Evolutionary conservation across 2,797 vertebrate genomes (phyloP), one percentile per base, ranked within the genome.

Genomic region (Momotus momota): DNA sequence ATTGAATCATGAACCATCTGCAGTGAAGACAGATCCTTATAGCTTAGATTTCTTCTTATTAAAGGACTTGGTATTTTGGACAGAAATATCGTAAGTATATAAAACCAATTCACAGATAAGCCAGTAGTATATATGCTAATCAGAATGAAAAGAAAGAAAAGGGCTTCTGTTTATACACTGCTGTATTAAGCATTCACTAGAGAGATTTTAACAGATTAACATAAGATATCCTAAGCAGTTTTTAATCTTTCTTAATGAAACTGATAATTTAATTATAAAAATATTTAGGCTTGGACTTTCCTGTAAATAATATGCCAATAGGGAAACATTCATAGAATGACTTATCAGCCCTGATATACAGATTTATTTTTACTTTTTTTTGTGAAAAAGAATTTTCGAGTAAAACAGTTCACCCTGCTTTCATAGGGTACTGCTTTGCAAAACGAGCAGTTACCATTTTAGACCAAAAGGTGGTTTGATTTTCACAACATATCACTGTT

Each of bases 161-260:
- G 58, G 62, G 17, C 15, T 64, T 52, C 31, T 62, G 0, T 89
- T 82, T 78, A 35, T 82, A 33, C 46, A 25, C 31, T 73, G 43
- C 27, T 87, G 82, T 77, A 62, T 73, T 85, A 86, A 89, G 27
- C 25, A 10, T 61, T 88, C 31, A 60, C 93, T 85, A 64, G 60
- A 41, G 33, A 89, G 40, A 52, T 89, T 92, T 93, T 92, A 93
- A 49, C 43, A 89, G 89, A 85, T 95, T 92, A 92, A 66, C 19
- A 9, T 92, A 85, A 94, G 22, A 46, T 85, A 23, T 80, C 27
- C 41, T 81, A 79, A 94, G 48, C 12, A 52, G 60, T 15, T 65
- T 91, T 88, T 83, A 93, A 70, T 86, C 40, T 88, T 91, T 83
- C 80, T 85, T 94, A 88, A 81, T 86, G 40, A 88, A 90, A 93